Percentiles rank a stretch among this genome's conserved stretches.
Conservation (phyloP, 2,797 vertebrate species). For the Hapalemur alaotrensis region DNA sequence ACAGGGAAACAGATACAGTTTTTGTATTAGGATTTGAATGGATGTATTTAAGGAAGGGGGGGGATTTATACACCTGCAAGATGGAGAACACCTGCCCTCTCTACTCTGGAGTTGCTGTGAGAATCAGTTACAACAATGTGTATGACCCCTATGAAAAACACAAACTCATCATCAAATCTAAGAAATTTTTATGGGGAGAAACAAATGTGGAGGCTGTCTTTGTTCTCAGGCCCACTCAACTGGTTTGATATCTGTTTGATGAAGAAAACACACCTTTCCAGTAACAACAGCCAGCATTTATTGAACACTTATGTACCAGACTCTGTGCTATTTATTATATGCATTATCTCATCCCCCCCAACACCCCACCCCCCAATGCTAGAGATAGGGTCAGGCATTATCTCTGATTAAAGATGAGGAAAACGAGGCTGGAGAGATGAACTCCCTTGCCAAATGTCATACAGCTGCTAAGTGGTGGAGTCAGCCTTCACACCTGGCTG, state of each 20-base stretch:
- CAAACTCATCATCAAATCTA: background rate
- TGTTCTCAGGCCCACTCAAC: background rate
- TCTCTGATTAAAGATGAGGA: slow-evolving; percentile 49
- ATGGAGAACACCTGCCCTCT: background rate
- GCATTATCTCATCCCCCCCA: background rate
- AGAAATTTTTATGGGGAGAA: background rate
- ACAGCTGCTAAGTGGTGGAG: background rate
- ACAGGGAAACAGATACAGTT: background rate
- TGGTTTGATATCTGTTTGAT: background rate
- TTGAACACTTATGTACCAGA: background rate
- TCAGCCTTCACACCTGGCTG: background rate
- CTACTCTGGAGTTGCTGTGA: background rate
- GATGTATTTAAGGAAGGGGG: background rate
- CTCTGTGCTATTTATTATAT: background rate
- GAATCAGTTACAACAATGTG: background rate
- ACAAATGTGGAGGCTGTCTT: background rate
- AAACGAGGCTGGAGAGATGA: background rate
- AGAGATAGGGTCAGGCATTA: background rate
- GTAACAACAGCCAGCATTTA: background rate
- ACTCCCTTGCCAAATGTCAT: background rate
- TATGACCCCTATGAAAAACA: background rate
- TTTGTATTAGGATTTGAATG: background rate
- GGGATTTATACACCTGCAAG: background rate
- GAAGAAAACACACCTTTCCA: background rate
- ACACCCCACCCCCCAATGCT: background rate